phyloP scores from a whole-genome alignment of 2,113 vertebrate species.

The Pygathrix nemaeus region DNA sequence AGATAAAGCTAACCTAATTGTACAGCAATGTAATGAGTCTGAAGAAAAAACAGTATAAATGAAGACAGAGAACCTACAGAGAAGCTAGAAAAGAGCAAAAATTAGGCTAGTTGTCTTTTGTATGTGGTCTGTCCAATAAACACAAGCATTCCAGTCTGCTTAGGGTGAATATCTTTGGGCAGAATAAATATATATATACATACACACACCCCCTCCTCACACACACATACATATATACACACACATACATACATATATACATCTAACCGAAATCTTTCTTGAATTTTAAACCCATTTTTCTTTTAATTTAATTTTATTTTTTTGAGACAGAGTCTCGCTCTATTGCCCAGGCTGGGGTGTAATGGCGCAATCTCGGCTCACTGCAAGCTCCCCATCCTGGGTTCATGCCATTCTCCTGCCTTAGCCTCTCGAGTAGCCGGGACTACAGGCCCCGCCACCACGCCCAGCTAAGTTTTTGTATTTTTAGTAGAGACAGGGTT shows the following conservation, averaged over 20 bases:
- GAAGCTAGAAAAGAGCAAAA: neutral
- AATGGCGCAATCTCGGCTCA: no score
- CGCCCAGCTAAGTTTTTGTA: no score
- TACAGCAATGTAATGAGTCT: neutral
- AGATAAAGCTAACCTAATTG: neutral
- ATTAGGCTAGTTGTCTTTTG: neutral
- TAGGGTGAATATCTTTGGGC: neutral
- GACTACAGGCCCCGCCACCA: no score
- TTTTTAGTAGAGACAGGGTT: no score
- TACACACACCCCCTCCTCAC: no score
- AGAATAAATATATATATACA: neutral
- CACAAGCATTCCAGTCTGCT: neutral
- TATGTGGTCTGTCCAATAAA: neutral
- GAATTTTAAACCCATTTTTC: neutral
- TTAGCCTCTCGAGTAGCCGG: no score
- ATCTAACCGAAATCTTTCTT: neutral
- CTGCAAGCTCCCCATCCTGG: no score
- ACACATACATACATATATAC: neutral
- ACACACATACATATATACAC: no score
- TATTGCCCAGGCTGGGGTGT: no score
- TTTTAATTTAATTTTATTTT: no score
- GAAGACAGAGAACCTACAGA: neutral
- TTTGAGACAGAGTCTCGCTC: no score
- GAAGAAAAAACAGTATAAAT: neutral
- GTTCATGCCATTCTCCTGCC: no score